Base-by-base conservation (phyloP, 2,113 vertebrate species). In the Porphyrio hochstetteri region DNA sequence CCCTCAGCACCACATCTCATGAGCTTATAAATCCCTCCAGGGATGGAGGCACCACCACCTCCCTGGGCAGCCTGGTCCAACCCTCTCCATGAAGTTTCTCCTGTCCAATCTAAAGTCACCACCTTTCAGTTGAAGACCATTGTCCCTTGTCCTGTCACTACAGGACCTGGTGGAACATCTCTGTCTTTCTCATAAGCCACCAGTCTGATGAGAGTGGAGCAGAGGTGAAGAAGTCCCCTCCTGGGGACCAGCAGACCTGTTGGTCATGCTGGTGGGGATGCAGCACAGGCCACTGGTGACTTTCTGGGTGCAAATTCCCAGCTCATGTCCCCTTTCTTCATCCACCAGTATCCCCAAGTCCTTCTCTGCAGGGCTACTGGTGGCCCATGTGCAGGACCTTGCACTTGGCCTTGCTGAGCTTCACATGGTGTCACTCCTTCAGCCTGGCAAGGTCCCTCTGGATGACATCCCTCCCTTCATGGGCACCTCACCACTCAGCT, bases 221-320 rank as follows among this genome's bases (percentile, higher is more conserved):
- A 0, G 6, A 61, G 48, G 29, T 11, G 4, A 2, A 76, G 35
- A 86, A 56, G 42, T 63, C 60, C 46, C 17, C 4, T 4, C 8
- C 3, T 52, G 42, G 42, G 42, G 42, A 44, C 42, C 42, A 44
- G 16, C 1, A 2, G 2, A 4, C 55, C 61, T 42, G 46, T 55
- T 69, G 29, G 29, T 10, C 61, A 20, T 0, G 0, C 38, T 55
- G 69, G 35, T 55, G 2, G 21, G 35, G 27, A 23, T 38, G 20
- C 28, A 31, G 52, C 52, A 52, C 52, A 42, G 36, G 52, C 3
- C 0, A 42, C 1, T 0, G 1, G 10, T 40, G 29, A 44, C 7
- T 1, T 64, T 70, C 27, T 0, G 0, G 35, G 9, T 0, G 0
- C 29, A 6, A 23, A 5, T 16, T 46, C 31, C 1, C 1, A 4